Evolutionary conservation across 2,113 vertebrate species (phyloP), one percentile per base, ranked within the genome.

Genomic region (Dipodomys stephensi): DNA sequence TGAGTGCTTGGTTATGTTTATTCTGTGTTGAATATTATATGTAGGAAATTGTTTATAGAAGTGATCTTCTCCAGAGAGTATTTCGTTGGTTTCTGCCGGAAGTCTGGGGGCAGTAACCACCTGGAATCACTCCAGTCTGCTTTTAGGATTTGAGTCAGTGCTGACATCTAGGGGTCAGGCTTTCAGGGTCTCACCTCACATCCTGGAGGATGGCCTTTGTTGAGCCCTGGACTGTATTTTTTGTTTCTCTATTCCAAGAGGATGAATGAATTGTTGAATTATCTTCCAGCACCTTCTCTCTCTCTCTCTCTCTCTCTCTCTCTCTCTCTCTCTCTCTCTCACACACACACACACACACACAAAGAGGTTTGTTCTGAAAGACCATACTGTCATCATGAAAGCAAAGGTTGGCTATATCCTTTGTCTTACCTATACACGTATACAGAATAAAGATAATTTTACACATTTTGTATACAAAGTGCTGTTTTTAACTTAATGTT

Each of bases 401-500:
- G 35, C 11, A 20, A 62, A 78, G 15, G 7, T 73, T 53, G 83
- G 25, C 46, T 73, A 7, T 87, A 62, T 6, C 22, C 11, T 16
- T 74, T 73, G 64, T 39, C 69, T 82, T 89, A 39, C n/a, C 19
- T 69, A 25, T 83, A 80, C 4, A 16, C 44, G 64, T 67, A 71
- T 32, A 71, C 7, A 88, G 86, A 72, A 15, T 32, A 90, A 53
- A 62, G 39, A 46, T 77, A 60, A 60, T 77, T 88, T 69, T 77
- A 65, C 25, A 64, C 30, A 68, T 77, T 69, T 49, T 46, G 35
- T 32, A 30, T 46, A 2, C 18, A 69, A 46, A 25, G 44, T 76
- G 18, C 13, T 79, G 8, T 60, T 92, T 96, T 88, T 72, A 64
- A 57, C 71, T 88, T 76, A 46, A 46, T 46, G 60, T 27, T 64